Evolutionary conservation across 37 sponge, comb jelly and placozoan genomes (phyloP), one percentile per base, ranked within the genome.

Genomic region (Haliclona indistincta): DNA sequence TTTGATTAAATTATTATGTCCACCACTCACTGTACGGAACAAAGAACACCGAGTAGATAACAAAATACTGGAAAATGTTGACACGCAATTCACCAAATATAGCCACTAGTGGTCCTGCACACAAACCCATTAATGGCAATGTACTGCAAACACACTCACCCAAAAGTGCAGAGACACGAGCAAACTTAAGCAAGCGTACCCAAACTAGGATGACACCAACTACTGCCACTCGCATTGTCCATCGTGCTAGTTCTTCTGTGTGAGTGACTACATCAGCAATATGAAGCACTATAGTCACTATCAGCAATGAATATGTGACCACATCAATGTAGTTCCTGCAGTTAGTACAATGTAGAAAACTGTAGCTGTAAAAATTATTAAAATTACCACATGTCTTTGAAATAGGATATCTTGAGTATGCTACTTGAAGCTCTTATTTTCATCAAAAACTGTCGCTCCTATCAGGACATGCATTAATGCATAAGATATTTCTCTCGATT

Each of bases 271-370:
- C 41, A 43, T 86, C 87, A 6, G 63, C 71, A n/a, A 74, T 22
- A 36, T 80, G 87, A 0, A 63, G 47, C 13, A 80, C 19, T 0
- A 76, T 43, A 63, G 70, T 0, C 3, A 75, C 66, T 1, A 69
- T 1, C 58, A 87, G 38, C 3, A 51, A 22, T 0, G 61, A 0
- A 38, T 70, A 76, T 25, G 54, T 51, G 29, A 64, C 5, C 28
- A 75, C 65, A 61, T 87, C 88, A 8, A 81, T 67, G 7, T 69
- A 7, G 29, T 87, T 81, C 88, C 81, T 80, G 34, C 41, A 71
- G 22, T 36, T 47, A 29, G 68, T 38, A 17, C 7, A 67, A 47
- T 47, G 13, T 47, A 47, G 13, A 47, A n/a, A n/a, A n/a, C n/a
- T n/a, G n/a, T n/a, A n/a, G n/a, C n/a, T n/a, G n/a, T n/a, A n/a